Base-by-base conservation (phyloP, 2,113 vertebrate species). In the Pelecanoides urinatrix region DNA sequence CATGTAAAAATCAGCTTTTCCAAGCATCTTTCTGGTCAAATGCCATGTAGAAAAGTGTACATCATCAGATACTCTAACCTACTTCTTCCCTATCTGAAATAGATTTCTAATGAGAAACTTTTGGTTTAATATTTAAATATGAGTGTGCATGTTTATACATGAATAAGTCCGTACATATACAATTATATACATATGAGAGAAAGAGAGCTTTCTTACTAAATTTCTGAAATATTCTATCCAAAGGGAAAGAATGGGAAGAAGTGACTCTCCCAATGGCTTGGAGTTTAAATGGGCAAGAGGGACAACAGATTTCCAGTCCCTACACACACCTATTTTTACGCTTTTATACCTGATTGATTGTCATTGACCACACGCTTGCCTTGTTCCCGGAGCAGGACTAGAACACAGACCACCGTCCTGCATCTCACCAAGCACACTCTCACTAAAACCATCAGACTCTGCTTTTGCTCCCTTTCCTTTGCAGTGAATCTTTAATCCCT, bases 81-180 rank as follows among this genome's bases (percentile, higher is more conserved):
- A 55, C 22, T 38, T 75, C 40, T 75, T 89, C 47, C 23, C 23
- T 38, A 32, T 32, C 62, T 79, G 42, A 79, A 71, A 58, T 7
- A 50, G 49, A 68, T 65, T 85, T 81, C 16, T 77, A 78, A 42
- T 14, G 32, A 56, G 32, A 93, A 77, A 38, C 7, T 59, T 72
- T 23, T 14, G 7, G 50, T 59, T 61, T 65, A 50, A 45, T 68
- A 81, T 36, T 85, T 49, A 55, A 88, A 50, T 62, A 36, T 4
- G 10, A 32, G 10, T 21, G 13, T n/a, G 5, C 12, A 26, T 79
- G 20, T 44, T 81, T 72, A 72, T 19, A 85, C 8, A 58, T 36
- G 3, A 79, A 7, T 40, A 85, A 61, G 29, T 29, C 23, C 0
- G 0, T 38, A 67, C 10, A 23, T 29, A 42, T 3, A 42, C 22